phyloP scores from a whole-genome alignment of 2,888 invertebrate species.

The Euplexia lucipara region DNA sequence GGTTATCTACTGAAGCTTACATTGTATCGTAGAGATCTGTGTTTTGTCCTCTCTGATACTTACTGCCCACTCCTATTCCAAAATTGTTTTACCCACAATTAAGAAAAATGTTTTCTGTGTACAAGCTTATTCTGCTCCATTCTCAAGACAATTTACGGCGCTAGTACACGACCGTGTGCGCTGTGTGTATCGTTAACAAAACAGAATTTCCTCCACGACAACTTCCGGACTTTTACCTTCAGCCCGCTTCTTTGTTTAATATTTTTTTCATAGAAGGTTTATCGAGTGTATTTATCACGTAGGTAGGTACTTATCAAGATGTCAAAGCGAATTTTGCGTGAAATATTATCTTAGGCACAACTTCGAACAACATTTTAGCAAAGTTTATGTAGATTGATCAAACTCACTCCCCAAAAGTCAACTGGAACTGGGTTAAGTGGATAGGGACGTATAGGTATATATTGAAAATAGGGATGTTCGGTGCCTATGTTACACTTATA shows the following conservation, averaged over 20 bases:
- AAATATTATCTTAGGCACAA: conserved; percentile 55
- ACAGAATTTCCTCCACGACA: conserved; percentile 60
- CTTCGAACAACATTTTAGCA: conserved; percentile 55
- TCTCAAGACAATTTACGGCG: conserved; percentile 47
- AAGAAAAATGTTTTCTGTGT: conserved; percentile 37
- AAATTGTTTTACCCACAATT: conserved; percentile 37
- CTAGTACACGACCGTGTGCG: conserved; percentile 42
- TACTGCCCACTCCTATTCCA: conserved; percentile 2
- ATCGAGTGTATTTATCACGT: conserved; percentile 39
- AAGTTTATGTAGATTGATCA: conserved; percentile 64
- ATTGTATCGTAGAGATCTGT: not conserved
- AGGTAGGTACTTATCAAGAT: conserved; percentile 24
- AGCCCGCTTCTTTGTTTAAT: conserved; percentile 40
- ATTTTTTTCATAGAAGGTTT: conserved; percentile 31
- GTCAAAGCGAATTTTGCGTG: conserved; percentile 39
- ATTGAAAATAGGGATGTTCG: conserved; percentile 46
- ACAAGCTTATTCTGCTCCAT: conserved; percentile 39
- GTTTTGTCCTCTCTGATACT: not conserved
- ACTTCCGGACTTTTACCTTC: conserved; percentile 51
- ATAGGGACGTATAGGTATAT: conserved; percentile 48
- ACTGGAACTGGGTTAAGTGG: conserved; percentile 52
- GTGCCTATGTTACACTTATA: conserved; percentile 23
- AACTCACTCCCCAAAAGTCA: conserved; percentile 52
- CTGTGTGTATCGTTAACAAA: conserved; percentile 52
- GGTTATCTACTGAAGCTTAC: not conserved